Base-by-base conservation (phyloP, 1,140 invertebrate species). In the Drosophila sp. region DNA sequence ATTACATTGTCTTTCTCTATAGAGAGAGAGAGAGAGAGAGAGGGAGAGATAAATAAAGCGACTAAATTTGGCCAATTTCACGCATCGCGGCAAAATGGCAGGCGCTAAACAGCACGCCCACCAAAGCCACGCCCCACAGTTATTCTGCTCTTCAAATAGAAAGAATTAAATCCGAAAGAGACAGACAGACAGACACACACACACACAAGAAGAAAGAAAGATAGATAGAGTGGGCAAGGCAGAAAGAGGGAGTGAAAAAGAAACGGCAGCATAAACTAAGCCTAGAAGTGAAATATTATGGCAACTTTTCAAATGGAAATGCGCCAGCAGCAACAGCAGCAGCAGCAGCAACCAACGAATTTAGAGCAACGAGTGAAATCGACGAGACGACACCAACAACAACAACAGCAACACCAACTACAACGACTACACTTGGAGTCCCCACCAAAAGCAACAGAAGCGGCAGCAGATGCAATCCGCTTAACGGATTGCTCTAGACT, bases 301-400 rank as follows among this genome's bases (percentile, higher is more conserved):
- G 84, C 84, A 84, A 89, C 85, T 89, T 89, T 89, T 89, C 84
- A 89, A 89, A 84, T 89, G 80, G 84, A 89, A 89, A 84, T 70
- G 69, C 77, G 71, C 70, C 82, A 90, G 69, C 76, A 76, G 55
- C 75, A 81, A 57, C 56, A 85, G 58, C 72, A 78, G 23, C 63
- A 69, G 27, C 57, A 79, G 29, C 64, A 75, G 67, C 73, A 83
- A 84, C 77, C 57, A 90, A 89, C 84, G 84, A 87, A 89, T 89
- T 90, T 89, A 89, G 84, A 80, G 79, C 84, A 89, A 89, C 84
- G 84, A 84, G 70, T 68, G 61, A 58, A 27, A 38, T 0, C 27
- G 41, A 40, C 55, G 33, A 54, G 74, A 56, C 47, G 44, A 60
- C 75, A 71, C n/a, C 70, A 67, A 54, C 65, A 60, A 70, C 60